Conservation (phyloP, 2,888 invertebrate genomes). For the Capitulum mitella region DNA sequence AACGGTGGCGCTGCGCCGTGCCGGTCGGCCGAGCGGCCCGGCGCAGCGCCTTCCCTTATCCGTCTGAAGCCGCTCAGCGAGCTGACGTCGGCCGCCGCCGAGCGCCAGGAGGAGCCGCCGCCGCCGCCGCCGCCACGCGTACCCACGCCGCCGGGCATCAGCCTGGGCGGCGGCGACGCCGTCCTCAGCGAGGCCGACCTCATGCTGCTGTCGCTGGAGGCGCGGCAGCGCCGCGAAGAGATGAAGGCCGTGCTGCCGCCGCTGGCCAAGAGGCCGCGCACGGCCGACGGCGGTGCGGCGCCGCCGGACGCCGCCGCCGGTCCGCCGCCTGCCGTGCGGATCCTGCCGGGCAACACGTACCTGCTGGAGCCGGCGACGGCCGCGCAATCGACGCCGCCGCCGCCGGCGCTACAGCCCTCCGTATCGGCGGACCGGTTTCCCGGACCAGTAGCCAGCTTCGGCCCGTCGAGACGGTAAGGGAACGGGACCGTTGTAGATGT, state of each 20-base stretch:
- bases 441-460: too few relatives aligned
- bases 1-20: background rate
- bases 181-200: background rate
- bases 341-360: background rate
- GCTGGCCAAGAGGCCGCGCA: background rate
- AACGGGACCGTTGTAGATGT: too few relatives aligned
- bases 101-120: background rate
- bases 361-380: too few relatives aligned
- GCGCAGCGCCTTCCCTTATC: background rate
- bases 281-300: background rate
- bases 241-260: background rate
- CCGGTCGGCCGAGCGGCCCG: too few relatives aligned
- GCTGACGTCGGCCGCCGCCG: constrained; percentile 12
- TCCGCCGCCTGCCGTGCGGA: background rate
- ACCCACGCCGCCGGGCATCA: constrained; percentile 29
- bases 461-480: too few relatives aligned
- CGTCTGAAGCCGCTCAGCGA: constrained; percentile 3
- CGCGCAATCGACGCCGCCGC: too few relatives aligned
- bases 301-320: background rate
- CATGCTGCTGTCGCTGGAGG: background rate
- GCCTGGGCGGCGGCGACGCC: background rate
- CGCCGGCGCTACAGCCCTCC: too few relatives aligned
- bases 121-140: constrained; percentile 25
- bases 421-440: too few relatives aligned
- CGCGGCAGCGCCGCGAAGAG: background rate